Percentiles rank a stretch among this genome's conserved stretches.
These are phyloP conservation scores for Phragmatobia fuliginosa DNA, from an alignment of 2,888 invertebrate genomes.

Conservation along the genomic window DNA sequence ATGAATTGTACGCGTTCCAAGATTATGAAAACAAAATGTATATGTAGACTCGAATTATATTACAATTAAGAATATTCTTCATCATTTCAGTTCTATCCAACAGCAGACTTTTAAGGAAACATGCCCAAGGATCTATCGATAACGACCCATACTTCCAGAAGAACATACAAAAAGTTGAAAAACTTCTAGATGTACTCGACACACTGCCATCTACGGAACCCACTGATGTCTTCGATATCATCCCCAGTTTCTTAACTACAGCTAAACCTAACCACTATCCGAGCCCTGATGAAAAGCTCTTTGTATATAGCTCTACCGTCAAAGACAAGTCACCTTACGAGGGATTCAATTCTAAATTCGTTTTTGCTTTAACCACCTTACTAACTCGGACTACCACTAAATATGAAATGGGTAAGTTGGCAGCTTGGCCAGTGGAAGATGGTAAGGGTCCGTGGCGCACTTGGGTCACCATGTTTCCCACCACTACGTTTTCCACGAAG, in stretches of 20 bases:
- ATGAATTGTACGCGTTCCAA: neutral
- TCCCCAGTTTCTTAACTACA: neutral
- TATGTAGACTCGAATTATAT: neutral
- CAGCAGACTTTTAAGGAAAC: neutral
- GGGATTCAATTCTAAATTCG: neutral
- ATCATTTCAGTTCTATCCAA: neutral
- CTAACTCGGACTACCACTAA: neutral
- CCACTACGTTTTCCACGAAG: neutral
- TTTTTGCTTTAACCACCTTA: neutral
- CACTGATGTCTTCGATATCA: neutral
- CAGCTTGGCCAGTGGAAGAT: neutral
- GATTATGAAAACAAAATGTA: neutral
- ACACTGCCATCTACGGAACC: neutral
- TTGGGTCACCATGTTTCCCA: constrained; percentile 4
- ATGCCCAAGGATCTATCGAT: neutral
- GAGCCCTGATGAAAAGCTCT: neutral
- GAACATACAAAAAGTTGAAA: neutral
- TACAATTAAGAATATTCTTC: too few relatives aligned
- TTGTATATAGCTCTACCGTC: neutral
- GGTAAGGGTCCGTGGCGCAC: neutral
- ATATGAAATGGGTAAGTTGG: neutral
- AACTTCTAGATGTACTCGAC: neutral
- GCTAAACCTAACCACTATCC: neutral
- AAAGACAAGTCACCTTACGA: neutral
- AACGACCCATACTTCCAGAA: neutral